These are phyloP conservation scores for Brachypodius melanocephalos DNA, from an alignment of 2,113 vertebrate genomes.

Conservation along the genomic window DNA sequence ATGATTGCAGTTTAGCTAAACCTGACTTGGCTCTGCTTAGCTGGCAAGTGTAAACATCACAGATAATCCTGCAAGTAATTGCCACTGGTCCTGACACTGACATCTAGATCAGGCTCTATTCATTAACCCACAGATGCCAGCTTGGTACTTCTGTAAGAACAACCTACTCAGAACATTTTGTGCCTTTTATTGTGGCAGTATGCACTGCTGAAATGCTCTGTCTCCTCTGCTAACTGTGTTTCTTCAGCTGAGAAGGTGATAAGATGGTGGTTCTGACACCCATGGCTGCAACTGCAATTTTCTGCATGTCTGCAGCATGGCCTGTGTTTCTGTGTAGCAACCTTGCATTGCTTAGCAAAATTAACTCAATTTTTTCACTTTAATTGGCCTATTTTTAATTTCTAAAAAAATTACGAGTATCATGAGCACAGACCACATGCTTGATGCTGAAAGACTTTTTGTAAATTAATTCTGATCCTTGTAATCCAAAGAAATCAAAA, in stretches of 20 bases:
- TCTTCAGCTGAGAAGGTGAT: background rate
- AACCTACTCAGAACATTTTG: background rate
- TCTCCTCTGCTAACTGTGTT: background rate
- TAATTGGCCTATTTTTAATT: background rate
- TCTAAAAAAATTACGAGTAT: background rate
- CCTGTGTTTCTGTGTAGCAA: background rate
- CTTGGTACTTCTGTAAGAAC: background rate
- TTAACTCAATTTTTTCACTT: background rate
- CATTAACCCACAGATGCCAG: background rate
- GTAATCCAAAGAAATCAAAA: background rate
- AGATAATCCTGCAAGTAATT: background rate
- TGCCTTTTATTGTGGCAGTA: background rate
- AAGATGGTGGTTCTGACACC: background rate
- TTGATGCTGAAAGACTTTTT: background rate
- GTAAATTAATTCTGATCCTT: background rate
- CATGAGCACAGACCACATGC: background rate
- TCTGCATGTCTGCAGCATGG: background rate
- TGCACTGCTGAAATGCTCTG: background rate
- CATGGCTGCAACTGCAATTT: background rate
- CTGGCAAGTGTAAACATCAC: background rate
- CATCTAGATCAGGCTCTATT: background rate
- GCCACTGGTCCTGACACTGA: background rate
- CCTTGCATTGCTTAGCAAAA: background rate
- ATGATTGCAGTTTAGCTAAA: background rate
- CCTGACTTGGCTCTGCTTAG: background rate